phyloP scores from a whole-genome alignment of 2,113 vertebrate species.

The Phainopepla nitens region DNA sequence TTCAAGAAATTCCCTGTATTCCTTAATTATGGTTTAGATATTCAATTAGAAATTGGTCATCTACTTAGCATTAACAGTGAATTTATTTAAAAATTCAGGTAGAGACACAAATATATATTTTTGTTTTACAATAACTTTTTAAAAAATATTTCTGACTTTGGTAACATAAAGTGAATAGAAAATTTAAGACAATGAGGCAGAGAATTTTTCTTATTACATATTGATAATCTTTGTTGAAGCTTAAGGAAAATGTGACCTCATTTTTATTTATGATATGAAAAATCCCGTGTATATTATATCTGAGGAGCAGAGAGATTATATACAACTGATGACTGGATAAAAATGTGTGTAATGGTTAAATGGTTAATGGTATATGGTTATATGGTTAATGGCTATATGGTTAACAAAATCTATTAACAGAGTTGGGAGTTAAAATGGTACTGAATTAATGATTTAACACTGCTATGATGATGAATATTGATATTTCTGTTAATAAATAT shows the following conservation, averaged over 20 bases:
- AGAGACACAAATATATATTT: background rate
- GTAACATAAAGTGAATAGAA: background rate
- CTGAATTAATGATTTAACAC: background rate
- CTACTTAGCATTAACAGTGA: background rate
- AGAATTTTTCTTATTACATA: background rate
- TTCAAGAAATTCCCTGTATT: background rate
- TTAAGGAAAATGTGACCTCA: background rate
- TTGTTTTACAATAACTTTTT: background rate
- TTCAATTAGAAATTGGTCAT: background rate
- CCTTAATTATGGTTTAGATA: background rate
- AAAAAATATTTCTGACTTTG: background rate
- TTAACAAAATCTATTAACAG: background rate
- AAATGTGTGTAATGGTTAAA: background rate
- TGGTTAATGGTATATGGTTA: background rate
- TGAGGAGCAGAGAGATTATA: background rate
- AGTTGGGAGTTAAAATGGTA: background rate
- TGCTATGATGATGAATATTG: background rate
- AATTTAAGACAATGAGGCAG: background rate
- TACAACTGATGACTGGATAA: background rate
- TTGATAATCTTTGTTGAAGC: background rate
- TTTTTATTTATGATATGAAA: background rate
- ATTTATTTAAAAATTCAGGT: background rate
- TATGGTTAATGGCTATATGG: background rate
- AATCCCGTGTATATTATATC: background rate
- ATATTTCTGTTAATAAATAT: background rate